phyloP scores from a whole-genome alignment of 2,797 vertebrate genomes.

The Rhinogobio ventralis region DNA sequence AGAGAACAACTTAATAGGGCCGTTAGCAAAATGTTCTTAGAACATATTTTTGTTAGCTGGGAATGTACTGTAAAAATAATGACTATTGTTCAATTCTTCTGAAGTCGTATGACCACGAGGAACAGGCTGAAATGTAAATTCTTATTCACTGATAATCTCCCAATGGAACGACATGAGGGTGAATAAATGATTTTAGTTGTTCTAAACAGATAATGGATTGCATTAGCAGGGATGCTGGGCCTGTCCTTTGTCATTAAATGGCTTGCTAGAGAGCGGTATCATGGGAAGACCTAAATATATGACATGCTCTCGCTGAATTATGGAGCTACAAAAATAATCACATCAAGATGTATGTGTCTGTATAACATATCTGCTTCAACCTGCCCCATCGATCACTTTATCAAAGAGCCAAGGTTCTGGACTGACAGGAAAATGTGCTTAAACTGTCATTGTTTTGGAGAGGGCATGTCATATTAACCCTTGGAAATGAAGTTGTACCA shows the following conservation, averaged over 20 bases:
- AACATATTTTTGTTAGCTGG: background rate
- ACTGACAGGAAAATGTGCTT: slow-evolving; percentile 62
- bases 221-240: background rate
- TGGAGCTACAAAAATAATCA: slow-evolving; percentile 56
- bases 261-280: slow-evolving; percentile 7
- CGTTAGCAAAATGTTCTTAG: background rate
- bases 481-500: slow-evolving; percentile 72
- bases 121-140: background rate
- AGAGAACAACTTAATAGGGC: background rate
- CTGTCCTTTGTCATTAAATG: slow-evolving; percentile 37
- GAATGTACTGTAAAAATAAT: background rate
- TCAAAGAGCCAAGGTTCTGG: slow-evolving; percentile 66
- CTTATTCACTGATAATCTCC: background rate
- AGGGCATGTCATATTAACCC: slow-evolving; percentile 78
- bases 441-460: slow-evolving; percentile 71
- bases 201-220: slow-evolving; percentile 4
- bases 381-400: slow-evolving; percentile 65
- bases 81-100: background rate
- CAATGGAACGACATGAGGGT: background rate
- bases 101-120: background rate
- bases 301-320: slow-evolving; percentile 53
- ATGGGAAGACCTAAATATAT: slow-evolving; percentile 43
- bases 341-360: slow-evolving; percentile 55
- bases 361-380: slow-evolving; percentile 62
- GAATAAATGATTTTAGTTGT: background rate